Evolutionary conservation across 2,113 vertebrate species (phyloP), one percentile per base, ranked within the genome.

Genomic region (Sprattus sprattus): DNA sequence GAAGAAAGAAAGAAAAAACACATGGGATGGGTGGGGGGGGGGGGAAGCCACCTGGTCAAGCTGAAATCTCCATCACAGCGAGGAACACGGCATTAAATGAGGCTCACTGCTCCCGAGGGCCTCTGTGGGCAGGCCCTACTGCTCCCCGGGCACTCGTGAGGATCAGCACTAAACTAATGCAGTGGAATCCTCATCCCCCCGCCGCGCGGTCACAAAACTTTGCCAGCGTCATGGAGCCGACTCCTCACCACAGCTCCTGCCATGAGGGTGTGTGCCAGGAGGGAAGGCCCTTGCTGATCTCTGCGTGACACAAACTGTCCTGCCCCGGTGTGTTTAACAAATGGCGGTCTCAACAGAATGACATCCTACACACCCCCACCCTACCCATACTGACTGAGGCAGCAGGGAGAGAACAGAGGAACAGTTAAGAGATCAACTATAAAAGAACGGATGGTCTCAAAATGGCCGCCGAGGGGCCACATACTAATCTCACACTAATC

Each of bases 1-100:
- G 39, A n/a, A 49, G 82, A 32, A 39, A 46, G 54, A 54, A 25
- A 81, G 75, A 46, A 81, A 28, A 54, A 85, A 49, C 13, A 49
- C 6, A 32, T 15, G 5, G n/a, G 1, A 18, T n/a, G 1, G 6
- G 45, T 18, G 9, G 10, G 28, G 6, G 45, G n/a, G 9, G 10
- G 28, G 82, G 89, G 91, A 89, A 88, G 91, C 52, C 89, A 93
- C 89, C 88, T 90, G 92, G 91, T 87, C 87, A 89, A 67, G 86
- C 90, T 92, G 89, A 92, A 91, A 92, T 91, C 90, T 86, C 87
- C 89, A 91, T 91, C 92, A 88, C 88, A 89, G 92, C 82, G 46
- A 86, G 88, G 88, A 89, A 81, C 87, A 88, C 25, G 85, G 86
- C 90, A 91, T 91, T 92, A 92, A 94, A 87, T 47, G 81, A 75